These are phyloP conservation scores for Tribolium madens DNA, from an alignment of 1,140 invertebrate species.

Conservation along the genomic window DNA sequence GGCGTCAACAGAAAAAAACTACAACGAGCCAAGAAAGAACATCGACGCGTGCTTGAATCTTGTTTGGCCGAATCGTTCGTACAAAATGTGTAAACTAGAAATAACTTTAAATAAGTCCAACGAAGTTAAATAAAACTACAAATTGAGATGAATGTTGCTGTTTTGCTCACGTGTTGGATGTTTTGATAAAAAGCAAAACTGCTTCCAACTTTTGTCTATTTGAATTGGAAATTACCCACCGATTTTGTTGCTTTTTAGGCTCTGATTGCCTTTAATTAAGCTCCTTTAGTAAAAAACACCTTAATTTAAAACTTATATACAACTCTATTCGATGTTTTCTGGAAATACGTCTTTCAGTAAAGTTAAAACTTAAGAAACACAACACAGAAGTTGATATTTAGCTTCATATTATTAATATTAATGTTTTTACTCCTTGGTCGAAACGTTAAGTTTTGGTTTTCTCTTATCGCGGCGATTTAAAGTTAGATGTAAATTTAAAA, in stretches of 20 bases:
- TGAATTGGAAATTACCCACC: constrained; percentile 14
- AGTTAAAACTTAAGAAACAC: too few relatives aligned
- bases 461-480: neutral
- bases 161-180: neutral
- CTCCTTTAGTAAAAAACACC: neutral
- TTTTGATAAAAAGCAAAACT: constrained; percentile 6
- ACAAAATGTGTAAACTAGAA: neutral
- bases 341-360: neutral
- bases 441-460: neutral
- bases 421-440: neutral
- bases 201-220: constrained; percentile 26
- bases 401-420: neutral
- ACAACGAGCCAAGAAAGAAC: neutral
- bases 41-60: neutral
- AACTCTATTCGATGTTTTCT: neutral
- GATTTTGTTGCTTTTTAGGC: constrained; percentile 14
- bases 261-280: constrained; percentile 24
- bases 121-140: neutral
- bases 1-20: neutral
- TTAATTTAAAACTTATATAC: neutral
- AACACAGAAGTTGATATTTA: neutral
- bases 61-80: neutral
- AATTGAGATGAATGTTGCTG: neutral
- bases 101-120: neutral
- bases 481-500: constrained; percentile 2